A percentile compares a stretch with the other conserved stretches of the same genome.
Conservation (phyloP, 2,888 invertebrate species). For the Lasius platythorax region DNA sequence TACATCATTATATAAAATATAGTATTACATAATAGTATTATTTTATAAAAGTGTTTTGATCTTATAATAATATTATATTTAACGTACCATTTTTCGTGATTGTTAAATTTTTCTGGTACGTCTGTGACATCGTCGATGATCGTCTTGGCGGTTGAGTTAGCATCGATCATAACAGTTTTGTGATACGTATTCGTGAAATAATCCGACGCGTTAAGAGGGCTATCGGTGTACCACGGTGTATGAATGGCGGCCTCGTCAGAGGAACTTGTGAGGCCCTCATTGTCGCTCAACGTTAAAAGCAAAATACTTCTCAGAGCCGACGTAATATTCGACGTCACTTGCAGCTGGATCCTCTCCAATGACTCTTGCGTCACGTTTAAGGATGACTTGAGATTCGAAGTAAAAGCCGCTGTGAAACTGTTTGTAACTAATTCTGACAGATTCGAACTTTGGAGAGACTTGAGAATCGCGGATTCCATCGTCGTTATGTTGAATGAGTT, state of each 20-base stretch:
- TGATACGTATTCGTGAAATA: constrained; percentile 26
- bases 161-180: not conserved
- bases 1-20: too few relatives aligned
- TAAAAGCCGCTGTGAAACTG: constrained; percentile 76
- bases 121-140: not conserved
- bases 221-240: not conserved
- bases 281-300: constrained; percentile 34
- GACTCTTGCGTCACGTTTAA: constrained; percentile 71
- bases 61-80: not conserved
- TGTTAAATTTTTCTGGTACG: not conserved
- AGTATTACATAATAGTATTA: not conserved
- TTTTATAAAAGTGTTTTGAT: not conserved
- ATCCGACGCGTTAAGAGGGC: not conserved
- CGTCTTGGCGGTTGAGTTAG: constrained; percentile 30
- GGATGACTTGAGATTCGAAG: constrained; percentile 69
- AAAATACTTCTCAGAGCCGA: constrained; percentile 73
- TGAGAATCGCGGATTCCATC: constrained; percentile 64
- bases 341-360: constrained; percentile 74
- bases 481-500: constrained; percentile 62
- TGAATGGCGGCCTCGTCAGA: not conserved
- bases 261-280: constrained; percentile 11
- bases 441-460: constrained; percentile 61
- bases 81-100: constrained; percentile 67
- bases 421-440: constrained; percentile 75
- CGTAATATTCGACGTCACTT: constrained; percentile 78